phyloP scores from a whole-genome alignment of 2,888 invertebrate species.

The Limenitis arthemis region DNA sequence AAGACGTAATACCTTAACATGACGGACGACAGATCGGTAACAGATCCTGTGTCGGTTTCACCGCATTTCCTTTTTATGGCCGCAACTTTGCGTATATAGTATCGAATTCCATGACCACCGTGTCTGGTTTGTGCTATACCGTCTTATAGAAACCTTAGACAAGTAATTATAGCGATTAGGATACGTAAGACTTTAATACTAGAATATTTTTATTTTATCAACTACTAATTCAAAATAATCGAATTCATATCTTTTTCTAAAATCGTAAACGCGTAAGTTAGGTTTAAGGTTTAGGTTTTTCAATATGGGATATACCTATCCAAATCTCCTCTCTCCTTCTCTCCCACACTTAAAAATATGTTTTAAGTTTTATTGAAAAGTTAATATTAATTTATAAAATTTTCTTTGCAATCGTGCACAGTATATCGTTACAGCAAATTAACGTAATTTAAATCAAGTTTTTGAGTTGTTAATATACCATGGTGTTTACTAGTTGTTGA shows the following conservation, averaged over 20 bases:
- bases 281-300: too few species aligned
- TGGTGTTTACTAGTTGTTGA: conserved; percentile 5
- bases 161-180: neutral
- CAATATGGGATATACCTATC: too few species aligned
- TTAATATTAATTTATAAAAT: too few species aligned
- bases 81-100: conserved; percentile 14
- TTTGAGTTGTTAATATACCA: conserved; percentile 7
- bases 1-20: neutral
- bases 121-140: conserved; percentile 15
- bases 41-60: conserved; percentile 19
- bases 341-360: too few species aligned
- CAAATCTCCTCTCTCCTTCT: too few species aligned
- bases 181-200: neutral
- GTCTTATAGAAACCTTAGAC: conserved; percentile 4
- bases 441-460: neutral
- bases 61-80: conserved; percentile 19
- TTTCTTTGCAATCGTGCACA: too few species aligned
- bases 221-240: neutral
- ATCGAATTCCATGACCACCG: conserved; percentile 11
- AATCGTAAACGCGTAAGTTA: too few species aligned
- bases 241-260: too few species aligned
- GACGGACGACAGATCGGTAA: conserved; percentile 12
- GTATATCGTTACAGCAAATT: neutral
- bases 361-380: too few species aligned
- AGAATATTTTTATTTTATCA: neutral